phyloP scores from a whole-genome alignment of 2,113 vertebrate genomes.

The Merops nubicus region DNA sequence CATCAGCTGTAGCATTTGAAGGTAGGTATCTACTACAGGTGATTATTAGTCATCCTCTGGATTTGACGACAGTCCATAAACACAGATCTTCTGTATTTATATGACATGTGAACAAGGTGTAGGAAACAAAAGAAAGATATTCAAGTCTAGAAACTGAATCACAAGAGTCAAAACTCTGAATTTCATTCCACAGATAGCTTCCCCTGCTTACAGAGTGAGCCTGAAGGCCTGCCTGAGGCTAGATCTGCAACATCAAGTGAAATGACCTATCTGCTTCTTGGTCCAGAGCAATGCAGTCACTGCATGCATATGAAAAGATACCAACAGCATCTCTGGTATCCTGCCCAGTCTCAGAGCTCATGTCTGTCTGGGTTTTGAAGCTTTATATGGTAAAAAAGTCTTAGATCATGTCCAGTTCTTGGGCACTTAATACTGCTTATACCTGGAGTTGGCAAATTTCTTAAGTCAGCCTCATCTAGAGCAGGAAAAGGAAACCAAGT shows the following conservation, averaged over 20 bases:
- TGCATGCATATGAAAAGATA: neutral
- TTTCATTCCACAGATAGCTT: neutral
- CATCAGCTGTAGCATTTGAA: rapidly evolving
- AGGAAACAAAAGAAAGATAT: neutral
- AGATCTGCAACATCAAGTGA: neutral
- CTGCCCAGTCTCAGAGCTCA: neutral
- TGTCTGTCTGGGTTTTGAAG: neutral
- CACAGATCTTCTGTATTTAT: neutral
- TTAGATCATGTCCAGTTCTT: neutral
- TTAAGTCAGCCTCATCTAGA: neutral
- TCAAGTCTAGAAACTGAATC: neutral
- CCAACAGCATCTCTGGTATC: neutral
- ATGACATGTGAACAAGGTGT: neutral
- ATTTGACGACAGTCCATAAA: neutral
- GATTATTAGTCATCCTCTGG: neutral
- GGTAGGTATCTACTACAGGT: neutral
- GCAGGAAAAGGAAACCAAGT: neutral
- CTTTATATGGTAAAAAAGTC: neutral
- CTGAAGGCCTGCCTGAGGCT: neutral
- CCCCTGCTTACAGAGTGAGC: neutral
- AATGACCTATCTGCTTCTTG: neutral
- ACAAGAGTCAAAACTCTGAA: neutral
- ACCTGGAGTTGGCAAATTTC: neutral
- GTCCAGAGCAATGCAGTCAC: neutral
- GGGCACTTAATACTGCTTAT: neutral